A percentile compares a stretch with the other conserved stretches of the same genome.
These are phyloP conservation scores for Agonopterix heracliana DNA, from an alignment of 2,888 invertebrate species.

Conservation along the genomic window DNA sequence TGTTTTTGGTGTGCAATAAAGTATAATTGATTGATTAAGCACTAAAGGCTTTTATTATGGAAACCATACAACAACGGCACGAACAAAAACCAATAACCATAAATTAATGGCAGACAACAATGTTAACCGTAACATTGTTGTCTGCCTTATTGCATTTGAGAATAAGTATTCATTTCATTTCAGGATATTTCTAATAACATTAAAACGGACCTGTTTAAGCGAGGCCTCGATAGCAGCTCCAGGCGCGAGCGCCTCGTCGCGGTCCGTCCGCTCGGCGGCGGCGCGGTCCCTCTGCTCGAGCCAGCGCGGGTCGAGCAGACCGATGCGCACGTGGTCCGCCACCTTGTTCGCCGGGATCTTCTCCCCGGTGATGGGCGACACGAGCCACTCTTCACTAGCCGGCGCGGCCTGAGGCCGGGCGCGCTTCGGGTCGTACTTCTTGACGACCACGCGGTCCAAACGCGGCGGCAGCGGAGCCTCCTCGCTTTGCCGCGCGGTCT, in stretches of 20 bases:
- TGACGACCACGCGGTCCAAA: slow-evolving; percentile 95
- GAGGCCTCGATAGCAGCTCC: slow-evolving; percentile 96
- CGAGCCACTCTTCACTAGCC: slow-evolving; percentile 88
- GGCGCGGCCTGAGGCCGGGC: slow-evolving; percentile 78
- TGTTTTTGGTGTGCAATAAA: too few species aligned
- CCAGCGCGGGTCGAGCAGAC: slow-evolving; percentile 97
- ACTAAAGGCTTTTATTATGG: too few species aligned
- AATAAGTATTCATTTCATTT: too few species aligned
- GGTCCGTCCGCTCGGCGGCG: slow-evolving; percentile 93
- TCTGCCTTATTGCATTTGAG: too few species aligned
- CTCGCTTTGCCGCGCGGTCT: slow-evolving; percentile 47
- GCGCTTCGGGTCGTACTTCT: slow-evolving; percentile 95
- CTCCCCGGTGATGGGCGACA: slow-evolving; percentile 99
- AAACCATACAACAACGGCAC: too few species aligned
- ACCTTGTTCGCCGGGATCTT: slow-evolving; percentile 97
- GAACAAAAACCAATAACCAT: too few species aligned
- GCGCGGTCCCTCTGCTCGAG: slow-evolving; percentile 97
- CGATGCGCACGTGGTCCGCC: slow-evolving; percentile 98
- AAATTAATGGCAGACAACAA: too few species aligned
- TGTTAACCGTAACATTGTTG: too few species aligned
- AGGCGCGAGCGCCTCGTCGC: slow-evolving; percentile 76
- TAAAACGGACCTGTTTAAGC: slow-evolving; percentile 81
- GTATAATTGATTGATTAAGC: too few species aligned
- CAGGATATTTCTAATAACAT: too few species aligned
- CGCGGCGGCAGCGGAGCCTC: slow-evolving; percentile 88